Evolutionary conservation across 2,888 invertebrate genomes (phyloP), one percentile per base, ranked within the genome.

Genomic region (Eilema sororculum): DNA sequence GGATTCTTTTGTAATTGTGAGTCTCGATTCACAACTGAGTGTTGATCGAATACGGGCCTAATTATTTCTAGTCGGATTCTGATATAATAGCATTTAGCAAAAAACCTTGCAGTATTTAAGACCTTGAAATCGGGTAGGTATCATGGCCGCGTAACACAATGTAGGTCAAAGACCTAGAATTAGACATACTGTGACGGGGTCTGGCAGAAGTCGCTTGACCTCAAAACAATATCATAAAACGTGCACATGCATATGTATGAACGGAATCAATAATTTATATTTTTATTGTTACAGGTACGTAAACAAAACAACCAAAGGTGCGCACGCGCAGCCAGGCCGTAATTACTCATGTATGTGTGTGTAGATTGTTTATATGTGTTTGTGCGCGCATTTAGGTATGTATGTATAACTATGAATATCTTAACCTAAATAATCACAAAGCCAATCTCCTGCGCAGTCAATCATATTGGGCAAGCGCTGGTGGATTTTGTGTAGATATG

Each of bases 401-500:
- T 30, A 68, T 69, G 63, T 70, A 62, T 62, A 62, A 70, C 33
- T 82, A 74, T 80, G 81, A 81, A 80, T 85, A 80, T 79, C 76
- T 80, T 82, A 86, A 87, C 90, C 90, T 78, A 74, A 84, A 90
- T 89, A 87, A 22, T 71, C 87, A 85, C 37, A 3, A 74, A 84
- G 81, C 90, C 86, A 67, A 90, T 90, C 90, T 89, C 90, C 90
- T 67, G 73, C 77, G 72, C 74, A 75, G 63, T 46, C 75, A 73
- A 72, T 71, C 65, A 64, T 78, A 72, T 73, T 78, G 62, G 70
- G 70, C 67, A 77, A 73, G 68, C 13, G 20, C 16, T 25, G 25
- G 10, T 25, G 25, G 41, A 41, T 37, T 62, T 25, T 41, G 24
- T 62, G 41, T 25, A 41, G 20, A 41, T 41, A 20, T 20, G 9